phyloP scores from a whole-genome alignment of 2,113 vertebrate species.

The Corynorhinus townsendii region DNA sequence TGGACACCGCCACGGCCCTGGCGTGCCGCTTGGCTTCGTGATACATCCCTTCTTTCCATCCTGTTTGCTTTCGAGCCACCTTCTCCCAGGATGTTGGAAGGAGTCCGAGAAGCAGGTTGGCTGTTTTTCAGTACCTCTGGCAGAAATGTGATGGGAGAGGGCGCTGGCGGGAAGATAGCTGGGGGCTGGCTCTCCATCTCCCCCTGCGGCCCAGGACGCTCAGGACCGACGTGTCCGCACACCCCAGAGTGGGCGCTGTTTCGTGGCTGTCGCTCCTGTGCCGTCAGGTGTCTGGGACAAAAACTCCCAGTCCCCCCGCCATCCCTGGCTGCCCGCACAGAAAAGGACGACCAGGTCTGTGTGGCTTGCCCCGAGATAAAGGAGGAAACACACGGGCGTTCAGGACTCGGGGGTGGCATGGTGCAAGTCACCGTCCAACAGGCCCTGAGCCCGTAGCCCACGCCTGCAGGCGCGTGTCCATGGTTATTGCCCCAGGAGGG shows the following conservation, averaged over 20 bases:
- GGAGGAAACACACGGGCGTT: not conserved
- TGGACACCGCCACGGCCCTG: accelerated
- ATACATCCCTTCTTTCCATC: not conserved
- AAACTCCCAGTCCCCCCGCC: not conserved
- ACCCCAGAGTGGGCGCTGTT: not conserved
- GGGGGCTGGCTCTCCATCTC: not conserved
- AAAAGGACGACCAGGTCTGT: not conserved
- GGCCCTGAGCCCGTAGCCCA: not conserved
- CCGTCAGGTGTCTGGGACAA: not conserved
- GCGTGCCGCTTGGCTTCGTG: too few species aligned
- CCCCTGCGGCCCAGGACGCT: not conserved
- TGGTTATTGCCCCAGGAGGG: not conserved
- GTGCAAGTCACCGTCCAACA: not conserved
- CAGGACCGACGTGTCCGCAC: not conserved
- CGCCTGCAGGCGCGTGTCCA: not conserved
- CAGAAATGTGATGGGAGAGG: not conserved
- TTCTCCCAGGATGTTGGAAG: not conserved
- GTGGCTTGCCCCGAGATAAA: not conserved
- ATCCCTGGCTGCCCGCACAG: not conserved
- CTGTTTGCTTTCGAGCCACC: not conserved
- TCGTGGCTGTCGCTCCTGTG: not conserved
- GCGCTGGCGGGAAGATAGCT: not conserved
- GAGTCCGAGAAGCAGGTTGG: not conserved
- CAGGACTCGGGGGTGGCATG: not conserved
- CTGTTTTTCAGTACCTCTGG: not conserved